phyloP scores from a whole-genome alignment of 2,113 vertebrate species.

The Muscicapa adusta region DNA sequence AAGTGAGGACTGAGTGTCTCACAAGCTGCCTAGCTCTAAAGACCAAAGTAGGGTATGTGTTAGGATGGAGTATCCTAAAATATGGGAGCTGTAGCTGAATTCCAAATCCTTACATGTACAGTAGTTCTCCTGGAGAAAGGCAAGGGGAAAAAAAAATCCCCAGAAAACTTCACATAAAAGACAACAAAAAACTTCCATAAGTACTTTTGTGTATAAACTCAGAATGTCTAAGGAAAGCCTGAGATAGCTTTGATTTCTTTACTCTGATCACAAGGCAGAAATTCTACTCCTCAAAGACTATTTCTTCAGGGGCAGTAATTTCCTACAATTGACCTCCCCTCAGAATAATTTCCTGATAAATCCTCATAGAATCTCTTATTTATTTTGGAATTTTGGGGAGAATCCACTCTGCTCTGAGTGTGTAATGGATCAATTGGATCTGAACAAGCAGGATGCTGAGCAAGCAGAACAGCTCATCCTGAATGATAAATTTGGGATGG shows the following conservation, averaged over 20 bases:
- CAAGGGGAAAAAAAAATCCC: fast-evolving
- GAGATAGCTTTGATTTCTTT: background rate
- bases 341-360: background rate
- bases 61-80: background rate
- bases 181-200: background rate
- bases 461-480: background rate
- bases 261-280: background rate
- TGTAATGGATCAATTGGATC: background rate
- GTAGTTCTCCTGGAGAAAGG: background rate
- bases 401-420: background rate
- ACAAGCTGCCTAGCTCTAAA: background rate
- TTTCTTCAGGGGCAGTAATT: background rate
- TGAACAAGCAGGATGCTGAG: too few species aligned
- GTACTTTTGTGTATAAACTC: background rate
- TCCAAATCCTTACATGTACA: background rate
- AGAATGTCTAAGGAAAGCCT: background rate
- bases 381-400: background rate
- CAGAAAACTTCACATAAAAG: background rate
- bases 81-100: background rate
- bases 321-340: background rate
- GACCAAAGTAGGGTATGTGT: background rate
- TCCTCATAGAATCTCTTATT: fast-evolving
- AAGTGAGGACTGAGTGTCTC: background rate
- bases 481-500: background rate
- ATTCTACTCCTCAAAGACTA: background rate